Percentiles rank a stretch among this genome's conserved stretches.
phyloP scores from a whole-genome alignment of 2,113 vertebrate genomes.

The Clupea harengus region DNA sequence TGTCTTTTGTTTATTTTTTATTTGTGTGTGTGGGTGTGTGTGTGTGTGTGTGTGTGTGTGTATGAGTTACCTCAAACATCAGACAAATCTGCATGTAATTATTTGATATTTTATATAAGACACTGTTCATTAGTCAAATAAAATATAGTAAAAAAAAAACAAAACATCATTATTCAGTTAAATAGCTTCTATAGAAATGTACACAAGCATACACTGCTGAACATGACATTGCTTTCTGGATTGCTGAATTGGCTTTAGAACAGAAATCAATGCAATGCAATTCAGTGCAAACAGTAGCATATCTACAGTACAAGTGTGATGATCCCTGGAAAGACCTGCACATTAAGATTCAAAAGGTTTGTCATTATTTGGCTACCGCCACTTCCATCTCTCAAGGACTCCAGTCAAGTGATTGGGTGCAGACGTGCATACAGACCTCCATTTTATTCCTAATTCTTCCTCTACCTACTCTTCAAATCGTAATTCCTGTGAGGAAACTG shows the following conservation, averaged over 20 bases:
- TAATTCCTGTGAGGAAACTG: slow-evolving; percentile 65
- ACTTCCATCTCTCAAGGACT: slow-evolving; percentile 64
- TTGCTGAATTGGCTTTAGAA: neutral
- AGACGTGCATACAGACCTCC: slow-evolving; percentile 66
- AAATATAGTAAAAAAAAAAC: no score
- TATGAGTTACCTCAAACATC: neutral
- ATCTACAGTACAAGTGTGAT: slow-evolving; percentile 37
- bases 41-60: neutral
- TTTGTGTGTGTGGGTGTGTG: neutral
- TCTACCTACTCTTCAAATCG: slow-evolving; percentile 61
- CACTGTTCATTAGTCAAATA: neutral
- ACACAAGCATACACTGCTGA: neutral
- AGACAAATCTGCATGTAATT: neutral
- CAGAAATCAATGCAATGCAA: neutral
- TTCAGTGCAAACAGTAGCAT: slow-evolving; percentile 17
- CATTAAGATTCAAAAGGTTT: slow-evolving; percentile 43
- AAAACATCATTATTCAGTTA: neutral
- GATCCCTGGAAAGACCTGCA: slow-evolving; percentile 33
- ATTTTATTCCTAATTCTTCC: slow-evolving; percentile 57
- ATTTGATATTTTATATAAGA: neutral
- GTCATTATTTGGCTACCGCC: slow-evolving; percentile 66
- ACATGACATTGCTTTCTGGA: neutral
- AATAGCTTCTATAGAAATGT: neutral
- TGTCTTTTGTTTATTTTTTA: neutral
- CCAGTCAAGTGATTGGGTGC: slow-evolving; percentile 72